Conservation (phyloP, 2,888 invertebrate genomes). For the Drosophila prolongata region DNA sequence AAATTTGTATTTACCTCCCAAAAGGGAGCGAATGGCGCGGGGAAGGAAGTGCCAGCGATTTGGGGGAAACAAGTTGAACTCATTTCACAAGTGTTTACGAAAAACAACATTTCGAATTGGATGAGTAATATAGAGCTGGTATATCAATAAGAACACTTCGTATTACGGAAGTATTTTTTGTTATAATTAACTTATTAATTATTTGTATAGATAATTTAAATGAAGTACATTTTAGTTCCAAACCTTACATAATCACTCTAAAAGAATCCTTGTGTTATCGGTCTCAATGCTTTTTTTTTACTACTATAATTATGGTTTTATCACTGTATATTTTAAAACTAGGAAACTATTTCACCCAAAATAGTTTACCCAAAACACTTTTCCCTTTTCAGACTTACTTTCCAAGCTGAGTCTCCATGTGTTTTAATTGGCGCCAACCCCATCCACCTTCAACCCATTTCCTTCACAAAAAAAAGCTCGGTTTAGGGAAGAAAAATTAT, state of each 20-base stretch:
- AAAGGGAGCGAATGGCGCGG: neutral
- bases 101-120: neutral
- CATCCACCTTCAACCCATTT: slow-evolving; percentile 56
- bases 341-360: too few species aligned
- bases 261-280: too few species aligned
- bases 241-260: too few species aligned
- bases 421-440: slow-evolving; percentile 41
- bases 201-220: neutral
- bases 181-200: neutral
- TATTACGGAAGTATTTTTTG: too few species aligned
- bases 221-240: neutral
- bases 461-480: slow-evolving; percentile 49
- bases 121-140: neutral
- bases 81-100: slow-evolving; percentile 28
- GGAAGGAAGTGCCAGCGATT: slow-evolving; percentile 23
- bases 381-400: slow-evolving; percentile 6
- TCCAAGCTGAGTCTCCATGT: slow-evolving; percentile 23
- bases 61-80: slow-evolving; percentile 23
- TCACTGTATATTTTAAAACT: too few species aligned
- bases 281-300: too few species aligned
- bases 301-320: too few species aligned
- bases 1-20: slow-evolving; percentile 32
- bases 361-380: too few species aligned
- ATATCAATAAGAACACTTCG: too few species aligned
- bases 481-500: slow-evolving; percentile 44